Evolutionary conservation across 2,888 invertebrate species (phyloP), one percentile per base, ranked within the genome.

Genomic region (Mesodorylaimus sp.): DNA sequence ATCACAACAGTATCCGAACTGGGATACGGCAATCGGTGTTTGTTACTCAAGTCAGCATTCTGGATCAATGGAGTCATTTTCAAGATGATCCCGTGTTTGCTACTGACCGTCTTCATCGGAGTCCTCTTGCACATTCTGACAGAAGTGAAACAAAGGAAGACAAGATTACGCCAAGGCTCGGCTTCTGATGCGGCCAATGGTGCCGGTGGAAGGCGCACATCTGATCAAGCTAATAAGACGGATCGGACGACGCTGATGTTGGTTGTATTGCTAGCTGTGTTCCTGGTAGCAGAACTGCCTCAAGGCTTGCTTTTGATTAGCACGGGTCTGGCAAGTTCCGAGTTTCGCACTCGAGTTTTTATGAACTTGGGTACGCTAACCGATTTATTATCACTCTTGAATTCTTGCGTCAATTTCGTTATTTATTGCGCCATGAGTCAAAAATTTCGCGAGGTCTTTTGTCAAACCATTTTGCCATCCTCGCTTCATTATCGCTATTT

Each of bases 221-320:
- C n/a, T n/a, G n/a, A n/a, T n/a, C n/a, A n/a, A n/a, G n/a, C n/a
- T n/a, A n/a, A n/a, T n/a, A n/a, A n/a, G n/a, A 19, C 41, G n/a
- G 44, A 43, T 19, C 5, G 19, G 7, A 43, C 44, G 26, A 43
- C 44, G 44, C 27, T 43, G 10, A 43, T 43, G 44, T 19, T 43
- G 10, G 27, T 43, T 27, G 44, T 43, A 3, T 26, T 43, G 27
- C 27, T 43, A 27, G 27, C 26, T 10, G 44, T 43, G 7, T 43
- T 43, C 21, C 21, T 43, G 44, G 7, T 43, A 5, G 27, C 26
- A 25, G 44, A 43, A 43, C 27, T 26, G 44, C 44, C 44, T 25
- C 44, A 43, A 26, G 27, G 44, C 27, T 10, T 43, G 24, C 27
- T 43, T 5, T 43, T 43, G 21, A 43, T 43, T n/a, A n/a, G n/a